Percentiles rank a stretch among this genome's conserved stretches.
Conservation (phyloP, 2,113 vertebrate genomes). For the Steatornis caripensis region DNA sequence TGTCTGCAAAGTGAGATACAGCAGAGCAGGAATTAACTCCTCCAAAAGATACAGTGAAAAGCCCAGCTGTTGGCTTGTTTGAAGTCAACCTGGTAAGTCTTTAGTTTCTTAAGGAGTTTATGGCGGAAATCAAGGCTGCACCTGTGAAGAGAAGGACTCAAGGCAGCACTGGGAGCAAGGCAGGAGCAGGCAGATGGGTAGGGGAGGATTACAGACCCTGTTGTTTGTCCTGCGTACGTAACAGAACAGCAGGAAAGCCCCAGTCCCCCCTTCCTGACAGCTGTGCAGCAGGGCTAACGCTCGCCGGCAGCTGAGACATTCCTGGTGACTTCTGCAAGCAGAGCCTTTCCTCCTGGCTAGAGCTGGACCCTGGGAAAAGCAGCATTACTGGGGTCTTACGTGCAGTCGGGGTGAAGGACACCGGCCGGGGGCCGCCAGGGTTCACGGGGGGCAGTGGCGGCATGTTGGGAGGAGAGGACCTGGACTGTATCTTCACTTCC, state of each 20-base stretch:
- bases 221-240: fast-evolving
- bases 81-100: neutral
- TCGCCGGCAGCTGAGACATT: fast-evolving
- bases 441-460: slow-evolving; percentile 93
- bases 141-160: neutral
- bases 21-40: slow-evolving; percentile 8
- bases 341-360: neutral
- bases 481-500: slow-evolving; percentile 97
- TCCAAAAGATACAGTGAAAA: neutral
- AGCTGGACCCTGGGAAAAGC: neutral
- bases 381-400: slow-evolving; percentile 65
- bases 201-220: neutral
- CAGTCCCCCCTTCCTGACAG: neutral
- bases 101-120: slow-evolving; percentile 20
- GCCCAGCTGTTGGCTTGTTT: neutral
- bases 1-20: slow-evolving; percentile 11
- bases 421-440: slow-evolving; percentile 86
- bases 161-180: neutral
- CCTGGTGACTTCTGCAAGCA: fast-evolving
- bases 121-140: neutral
- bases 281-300: fast-evolving
- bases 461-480: slow-evolving; percentile 92
- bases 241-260: neutral
- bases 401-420: slow-evolving; percentile 91
- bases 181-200: neutral